Conservation (phyloP, 2,113 vertebrate genomes). For the Tachysurus fulvidraco region DNA sequence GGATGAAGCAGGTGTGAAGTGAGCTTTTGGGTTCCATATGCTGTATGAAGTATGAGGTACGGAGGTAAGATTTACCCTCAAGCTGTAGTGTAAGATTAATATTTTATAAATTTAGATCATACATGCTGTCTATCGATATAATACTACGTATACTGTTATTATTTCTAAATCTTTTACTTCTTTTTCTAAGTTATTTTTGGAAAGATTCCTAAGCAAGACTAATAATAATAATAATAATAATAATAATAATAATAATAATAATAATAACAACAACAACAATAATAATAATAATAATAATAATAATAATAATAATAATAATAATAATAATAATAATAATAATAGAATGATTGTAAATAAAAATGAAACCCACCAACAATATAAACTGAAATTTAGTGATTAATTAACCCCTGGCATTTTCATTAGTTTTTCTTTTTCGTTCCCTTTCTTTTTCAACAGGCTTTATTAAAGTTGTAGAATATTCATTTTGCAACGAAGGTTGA, state of each 20-base stretch:
- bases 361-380: neutral
- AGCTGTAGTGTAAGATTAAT: neutral
- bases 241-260: too few species aligned
- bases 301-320: too few species aligned
- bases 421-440: neutral
- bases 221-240: too few species aligned
- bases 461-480: neutral
- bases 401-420: neutral
- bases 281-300: too few species aligned
- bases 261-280: too few species aligned
- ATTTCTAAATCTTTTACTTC: neutral
- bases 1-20: constrained; percentile 36
- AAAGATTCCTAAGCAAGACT: too few species aligned
- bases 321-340: too few species aligned
- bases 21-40: constrained; percentile 23
- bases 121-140: neutral
- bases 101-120: neutral
- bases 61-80: neutral
- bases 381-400: neutral
- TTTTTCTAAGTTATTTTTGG: neutral
- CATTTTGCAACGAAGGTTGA: neutral
- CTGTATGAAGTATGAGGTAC: neutral
- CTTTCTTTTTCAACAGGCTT: neutral
- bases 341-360: neutral
- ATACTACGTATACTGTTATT: neutral